Evolutionary conservation across 1,140 invertebrate species (phyloP).

Genomic region (Choristoneura fumiferana): DNA sequence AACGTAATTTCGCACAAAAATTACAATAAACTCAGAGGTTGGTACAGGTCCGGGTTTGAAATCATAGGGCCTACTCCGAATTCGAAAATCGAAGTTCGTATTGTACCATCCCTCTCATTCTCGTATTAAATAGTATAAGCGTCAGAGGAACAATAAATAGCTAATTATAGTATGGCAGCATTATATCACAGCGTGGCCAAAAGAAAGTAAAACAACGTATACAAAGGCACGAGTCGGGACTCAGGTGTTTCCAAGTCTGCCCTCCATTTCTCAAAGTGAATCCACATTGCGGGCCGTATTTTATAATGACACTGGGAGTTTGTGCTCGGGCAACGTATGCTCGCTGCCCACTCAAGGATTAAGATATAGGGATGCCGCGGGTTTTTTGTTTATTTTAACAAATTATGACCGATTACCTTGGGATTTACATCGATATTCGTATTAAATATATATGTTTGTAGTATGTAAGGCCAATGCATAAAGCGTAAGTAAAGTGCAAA

Average conservation of each 20-base stretch:
- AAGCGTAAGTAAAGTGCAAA: no score
- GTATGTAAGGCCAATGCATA: not conserved
- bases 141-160: not conserved
- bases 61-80: no score
- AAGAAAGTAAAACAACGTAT: slow-evolving; percentile 8
- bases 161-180: not conserved
- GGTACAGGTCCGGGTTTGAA: no score
- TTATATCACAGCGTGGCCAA: not conserved
- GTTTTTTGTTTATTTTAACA: slow-evolving; percentile 23
- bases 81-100: no score
- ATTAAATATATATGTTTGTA: not conserved
- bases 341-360: slow-evolving; percentile 61
- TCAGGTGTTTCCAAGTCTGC: slow-evolving; percentile 53
- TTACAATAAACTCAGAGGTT: no score
- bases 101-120: no score
- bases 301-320: slow-evolving; percentile 67
- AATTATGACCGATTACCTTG: slow-evolving; percentile 21
- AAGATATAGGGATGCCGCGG: slow-evolving; percentile 41
- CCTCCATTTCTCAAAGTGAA: slow-evolving; percentile 70
- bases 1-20: no score
- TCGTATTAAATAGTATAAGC: no score
- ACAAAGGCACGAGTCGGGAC: slow-evolving; percentile 29
- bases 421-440: no score
- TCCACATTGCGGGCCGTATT: slow-evolving; percentile 62
- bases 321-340: slow-evolving; percentile 57